Evolutionary conservation across 2,888 invertebrate species (phyloP).

Genomic region (Adelognathus sp.): DNA sequence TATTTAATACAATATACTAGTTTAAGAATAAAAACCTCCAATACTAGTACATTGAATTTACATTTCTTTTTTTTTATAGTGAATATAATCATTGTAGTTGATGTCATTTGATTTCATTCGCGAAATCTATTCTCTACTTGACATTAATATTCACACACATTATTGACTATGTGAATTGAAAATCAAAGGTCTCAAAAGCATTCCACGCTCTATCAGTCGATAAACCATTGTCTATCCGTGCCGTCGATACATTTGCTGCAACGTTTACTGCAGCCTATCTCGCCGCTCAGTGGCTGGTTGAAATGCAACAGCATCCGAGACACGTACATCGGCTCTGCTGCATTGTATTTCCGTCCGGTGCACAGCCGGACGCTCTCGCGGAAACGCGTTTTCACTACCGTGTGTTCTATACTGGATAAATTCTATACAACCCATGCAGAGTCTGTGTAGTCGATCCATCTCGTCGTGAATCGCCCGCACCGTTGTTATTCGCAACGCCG

Average conservation of each 20-base stretch:
- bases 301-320: constrained; percentile 43
- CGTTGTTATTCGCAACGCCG: constrained; percentile 75
- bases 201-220: no score
- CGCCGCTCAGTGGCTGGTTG: constrained; percentile 16
- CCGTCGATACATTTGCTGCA: background rate
- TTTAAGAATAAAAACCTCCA: no score
- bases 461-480: constrained; percentile 39
- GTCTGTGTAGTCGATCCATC: constrained; percentile 29
- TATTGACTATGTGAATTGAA: no score
- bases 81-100: no score
- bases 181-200: no score
- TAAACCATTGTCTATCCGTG: no score
- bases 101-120: no score
- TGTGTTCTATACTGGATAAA: constrained; percentile 11
- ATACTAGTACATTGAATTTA: no score
- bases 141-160: no score
- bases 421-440: background rate
- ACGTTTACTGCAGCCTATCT: constrained; percentile 2
- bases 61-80: no score
- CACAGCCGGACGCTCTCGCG: constrained; percentile 38
- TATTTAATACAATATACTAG: no score
- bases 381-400: constrained; percentile 27
- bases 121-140: no score
- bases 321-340: constrained; percentile 51
- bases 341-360: constrained; percentile 55